These are phyloP conservation scores for Phytoseiulus persimilis DNA, from an alignment of 2,888 invertebrate genomes.

Conservation along the genomic window DNA sequence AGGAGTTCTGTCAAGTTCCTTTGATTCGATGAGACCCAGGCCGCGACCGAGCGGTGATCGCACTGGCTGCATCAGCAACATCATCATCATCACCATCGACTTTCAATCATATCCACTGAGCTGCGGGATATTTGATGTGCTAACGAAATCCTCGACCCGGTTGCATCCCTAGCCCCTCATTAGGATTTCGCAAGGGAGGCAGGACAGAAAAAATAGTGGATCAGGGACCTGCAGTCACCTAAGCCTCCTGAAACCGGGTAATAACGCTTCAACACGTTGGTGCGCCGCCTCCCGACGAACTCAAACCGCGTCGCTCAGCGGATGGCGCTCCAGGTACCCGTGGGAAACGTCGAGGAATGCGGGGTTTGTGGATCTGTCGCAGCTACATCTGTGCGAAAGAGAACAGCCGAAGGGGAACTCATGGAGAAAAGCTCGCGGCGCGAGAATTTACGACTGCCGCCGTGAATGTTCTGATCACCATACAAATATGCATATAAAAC, in stretches of 20 bases:
- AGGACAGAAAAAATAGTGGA: not conserved
- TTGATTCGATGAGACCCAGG: too few species aligned
- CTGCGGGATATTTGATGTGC: too few species aligned
- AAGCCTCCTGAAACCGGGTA: not conserved
- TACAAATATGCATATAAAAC: not conserved
- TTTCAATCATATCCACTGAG: not conserved
- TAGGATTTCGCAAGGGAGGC: too few species aligned
- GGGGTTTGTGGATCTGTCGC: not conserved
- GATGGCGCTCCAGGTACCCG: too few species aligned
- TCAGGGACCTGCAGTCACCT: not conserved
- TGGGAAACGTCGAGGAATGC: too few species aligned
- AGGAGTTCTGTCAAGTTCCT: not conserved
- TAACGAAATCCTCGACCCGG: too few species aligned
- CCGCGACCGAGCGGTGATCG: too few species aligned
- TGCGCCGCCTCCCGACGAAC: not conserved
- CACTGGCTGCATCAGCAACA: too few species aligned
- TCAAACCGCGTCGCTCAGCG: too few species aligned
- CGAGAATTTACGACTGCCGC: not conserved
- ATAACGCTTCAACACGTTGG: not conserved
- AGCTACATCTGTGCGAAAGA: not conserved
- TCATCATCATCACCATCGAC: not conserved
- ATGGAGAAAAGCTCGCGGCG: not conserved
- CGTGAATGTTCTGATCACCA: not conserved
- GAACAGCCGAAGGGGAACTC: not conserved
- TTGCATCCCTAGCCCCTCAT: too few species aligned